phyloP scores from a whole-genome alignment of 2,113 vertebrate species.

The Thalassarche chlororhynchos region DNA sequence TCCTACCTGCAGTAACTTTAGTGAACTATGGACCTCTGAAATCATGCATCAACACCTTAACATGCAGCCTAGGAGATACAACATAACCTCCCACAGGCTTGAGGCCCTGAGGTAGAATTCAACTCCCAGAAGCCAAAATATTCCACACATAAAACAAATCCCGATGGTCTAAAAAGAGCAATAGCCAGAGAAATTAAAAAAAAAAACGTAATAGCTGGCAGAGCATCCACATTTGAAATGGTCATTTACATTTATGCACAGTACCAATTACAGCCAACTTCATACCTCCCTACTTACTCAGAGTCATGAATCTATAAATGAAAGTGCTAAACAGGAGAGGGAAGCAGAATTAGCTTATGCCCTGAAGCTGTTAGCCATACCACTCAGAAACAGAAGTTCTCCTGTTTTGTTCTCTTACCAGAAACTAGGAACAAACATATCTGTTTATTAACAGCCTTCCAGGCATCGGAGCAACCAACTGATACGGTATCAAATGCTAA shows the following conservation, averaged over 20 bases:
- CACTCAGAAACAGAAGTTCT: background rate
- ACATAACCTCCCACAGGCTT: background rate
- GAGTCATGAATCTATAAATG: background rate
- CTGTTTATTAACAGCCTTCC: background rate
- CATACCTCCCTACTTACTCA: constrained; percentile 20
- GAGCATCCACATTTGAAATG: background rate
- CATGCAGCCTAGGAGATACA: background rate
- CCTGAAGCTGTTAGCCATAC: background rate
- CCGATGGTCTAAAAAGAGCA: background rate
- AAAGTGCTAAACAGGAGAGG: background rate
- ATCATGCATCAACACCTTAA: background rate
- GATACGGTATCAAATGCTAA: background rate
- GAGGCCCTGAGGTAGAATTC: background rate
- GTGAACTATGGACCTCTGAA: background rate
- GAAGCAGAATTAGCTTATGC: background rate
- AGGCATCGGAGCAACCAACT: background rate
- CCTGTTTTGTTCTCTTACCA: background rate
- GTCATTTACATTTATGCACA: constrained; percentile 13
- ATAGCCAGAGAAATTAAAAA: background rate
- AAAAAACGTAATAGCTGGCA: background rate
- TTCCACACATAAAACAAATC: background rate
- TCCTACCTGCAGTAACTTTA: background rate
- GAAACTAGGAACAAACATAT: background rate
- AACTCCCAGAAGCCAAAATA: background rate
- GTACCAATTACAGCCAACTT: constrained; percentile 23